Percentiles rank a stretch among this genome's conserved stretches.
phyloP scores from a whole-genome alignment of 2,113 vertebrate species.

The Onychostoma macrolepis region DNA sequence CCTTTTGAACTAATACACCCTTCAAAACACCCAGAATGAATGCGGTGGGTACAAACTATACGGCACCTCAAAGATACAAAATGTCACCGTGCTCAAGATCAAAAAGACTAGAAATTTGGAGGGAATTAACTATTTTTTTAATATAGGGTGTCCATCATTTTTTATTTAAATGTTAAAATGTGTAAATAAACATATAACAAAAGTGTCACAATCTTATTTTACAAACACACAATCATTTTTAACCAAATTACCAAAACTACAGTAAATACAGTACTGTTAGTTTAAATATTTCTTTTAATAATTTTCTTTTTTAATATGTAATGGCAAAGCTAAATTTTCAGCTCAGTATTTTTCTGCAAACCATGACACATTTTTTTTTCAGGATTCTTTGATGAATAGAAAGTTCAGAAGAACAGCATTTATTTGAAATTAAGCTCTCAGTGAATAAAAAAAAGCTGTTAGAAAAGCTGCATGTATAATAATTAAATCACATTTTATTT shows the following conservation, averaged over 20 bases:
- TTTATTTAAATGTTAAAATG: not conserved
- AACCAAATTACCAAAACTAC: not conserved
- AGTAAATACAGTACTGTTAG: not conserved
- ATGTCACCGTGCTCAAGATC: constrained; percentile 47
- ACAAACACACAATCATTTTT: not conserved
- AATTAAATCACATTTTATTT: not conserved
- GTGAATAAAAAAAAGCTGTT: not conserved
- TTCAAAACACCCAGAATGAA: constrained; percentile 71
- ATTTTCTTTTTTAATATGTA: not conserved
- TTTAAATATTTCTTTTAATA: not conserved
- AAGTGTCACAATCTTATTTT: not conserved
- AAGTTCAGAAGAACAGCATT: not conserved
- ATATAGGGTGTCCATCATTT: not conserved
- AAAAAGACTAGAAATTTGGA: constrained; percentile 33
- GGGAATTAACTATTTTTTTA: not conserved
- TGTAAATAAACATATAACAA: not conserved
- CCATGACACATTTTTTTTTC: not conserved
- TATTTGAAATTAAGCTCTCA: not conserved
- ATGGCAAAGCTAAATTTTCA: not conserved
- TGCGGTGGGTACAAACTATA: constrained; percentile 60
- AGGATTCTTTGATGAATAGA: not conserved
- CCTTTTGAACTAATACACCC: constrained; percentile 81
- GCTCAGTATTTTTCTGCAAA: not conserved
- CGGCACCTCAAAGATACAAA: constrained; percentile 63
- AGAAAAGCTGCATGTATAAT: not conserved